Evolutionary conservation across 2,888 invertebrate genomes (phyloP), one percentile per base, ranked within the genome.

Genomic region (Hypercompe scribonia): DNA sequence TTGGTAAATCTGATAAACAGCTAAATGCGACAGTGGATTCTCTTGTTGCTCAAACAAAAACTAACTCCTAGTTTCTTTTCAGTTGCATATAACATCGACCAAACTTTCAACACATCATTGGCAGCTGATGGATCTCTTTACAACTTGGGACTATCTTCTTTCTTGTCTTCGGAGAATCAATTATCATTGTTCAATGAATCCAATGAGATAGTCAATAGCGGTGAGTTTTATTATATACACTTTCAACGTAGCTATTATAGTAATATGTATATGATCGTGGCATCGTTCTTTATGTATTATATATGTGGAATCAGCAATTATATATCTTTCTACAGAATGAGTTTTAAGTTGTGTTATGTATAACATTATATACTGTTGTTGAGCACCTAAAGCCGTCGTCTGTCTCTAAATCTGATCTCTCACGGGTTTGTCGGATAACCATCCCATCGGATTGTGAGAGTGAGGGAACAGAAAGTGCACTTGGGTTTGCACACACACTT

Each of bases 41-140:
- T 58, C n/a, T n/a, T 13, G 3, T 24, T 31, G 21, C 1, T 50
- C 24, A 24, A 50, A 50, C 24, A 50, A 24, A 24, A 5, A 50
- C 31, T 31, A 61, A 61, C 31, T 28, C 28, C 15, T 61, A 1
- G 2, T 61, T 61, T 31, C 31, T 31, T 61, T 61, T 15, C 90
- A 95, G 95, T 94, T 77, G 88, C 91, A 39, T 96, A 96, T 86
- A 95, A 96, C 86, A 94, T 96, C 71, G 96, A 96, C 81, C 92
- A 93, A 69, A 94, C 96, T 2, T 96, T 96, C 86, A 95, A 93
- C 83, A 89, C 95, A 0, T 95, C 96, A 0, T 61, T 96, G 70
- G 90, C 94, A 0, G 92, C 94, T 0, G 96, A 96, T 61, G 95
- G 95, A 0, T 93, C 95, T 0, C 83, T 96, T 0, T 95, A 94